phyloP scores from a whole-genome alignment of 2,797 vertebrate genomes.

The Leptatherina wallacei region DNA sequence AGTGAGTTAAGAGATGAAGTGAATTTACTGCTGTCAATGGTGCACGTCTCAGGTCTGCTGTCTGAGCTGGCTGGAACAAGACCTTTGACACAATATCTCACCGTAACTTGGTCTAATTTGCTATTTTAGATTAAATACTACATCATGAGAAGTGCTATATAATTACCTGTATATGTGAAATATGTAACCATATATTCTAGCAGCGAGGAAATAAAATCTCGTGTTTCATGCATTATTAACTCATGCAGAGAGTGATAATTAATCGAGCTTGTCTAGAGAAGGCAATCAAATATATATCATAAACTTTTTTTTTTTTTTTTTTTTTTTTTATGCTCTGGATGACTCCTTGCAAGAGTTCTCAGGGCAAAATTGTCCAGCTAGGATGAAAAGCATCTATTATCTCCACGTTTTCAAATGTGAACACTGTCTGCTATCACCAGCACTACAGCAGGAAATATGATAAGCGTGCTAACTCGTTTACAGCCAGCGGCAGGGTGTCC shows the following conservation, averaged over 20 bases:
- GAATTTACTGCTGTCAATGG: not conserved
- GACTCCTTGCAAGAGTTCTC: too few relatives aligned
- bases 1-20: not conserved
- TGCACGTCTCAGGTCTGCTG: not conserved
- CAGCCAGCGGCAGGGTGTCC: not conserved
- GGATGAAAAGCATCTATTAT: not conserved
- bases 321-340: too few relatives aligned
- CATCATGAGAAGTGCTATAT: not conserved
- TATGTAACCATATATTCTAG: not conserved
- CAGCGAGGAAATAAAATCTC: not conserved
- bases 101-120: not conserved
- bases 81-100: not conserved
- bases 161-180: not conserved
- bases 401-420: not conserved
- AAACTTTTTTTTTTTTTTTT: too few relatives aligned
- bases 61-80: not conserved
- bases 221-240: not conserved
- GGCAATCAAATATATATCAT: not conserved
- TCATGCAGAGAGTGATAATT: not conserved
- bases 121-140: not conserved
- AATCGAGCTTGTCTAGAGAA: not conserved
- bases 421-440: not conserved
- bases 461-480: not conserved
- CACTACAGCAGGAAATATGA: not conserved
- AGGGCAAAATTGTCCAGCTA: too few relatives aligned